These are phyloP conservation scores for Tauraco erythrolophus DNA, from an alignment of 2,113 vertebrate genomes.

Conservation along the genomic window DNA sequence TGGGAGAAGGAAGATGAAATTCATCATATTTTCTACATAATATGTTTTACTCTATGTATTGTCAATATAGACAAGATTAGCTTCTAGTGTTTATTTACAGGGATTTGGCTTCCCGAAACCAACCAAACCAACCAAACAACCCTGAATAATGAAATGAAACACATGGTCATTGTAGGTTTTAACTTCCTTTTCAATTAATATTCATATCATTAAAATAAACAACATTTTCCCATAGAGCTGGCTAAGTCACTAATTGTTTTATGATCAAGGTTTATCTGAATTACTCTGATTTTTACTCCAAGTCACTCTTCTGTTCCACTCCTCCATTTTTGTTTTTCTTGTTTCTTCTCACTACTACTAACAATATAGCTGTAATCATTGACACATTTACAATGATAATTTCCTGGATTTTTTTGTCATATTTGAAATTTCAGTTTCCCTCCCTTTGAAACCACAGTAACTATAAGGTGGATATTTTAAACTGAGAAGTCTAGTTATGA, in stretches of 20 bases:
- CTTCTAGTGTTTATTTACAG: neutral
- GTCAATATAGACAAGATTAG: neutral
- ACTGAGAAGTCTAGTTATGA: neutral
- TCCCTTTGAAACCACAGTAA: neutral
- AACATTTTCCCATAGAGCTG: neutral
- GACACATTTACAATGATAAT: neutral
- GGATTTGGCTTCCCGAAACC: neutral
- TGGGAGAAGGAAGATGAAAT: neutral
- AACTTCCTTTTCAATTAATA: neutral
- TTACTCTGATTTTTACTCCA: neutral
- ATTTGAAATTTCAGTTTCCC: neutral
- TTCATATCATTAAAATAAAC: neutral
- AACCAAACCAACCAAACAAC: neutral
- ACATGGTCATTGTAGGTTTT: neutral
- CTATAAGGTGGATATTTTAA: neutral
- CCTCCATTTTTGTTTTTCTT: neutral
- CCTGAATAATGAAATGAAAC: rapidly evolving
- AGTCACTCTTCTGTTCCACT: neutral
- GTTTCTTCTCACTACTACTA: neutral
- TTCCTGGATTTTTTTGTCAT: neutral
- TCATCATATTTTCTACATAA: neutral
- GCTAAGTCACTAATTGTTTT: neutral
- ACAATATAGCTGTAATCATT: neutral
- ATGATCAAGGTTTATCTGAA: neutral
- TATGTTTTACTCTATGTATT: neutral